Percentiles rank a stretch among this genome's conserved stretches.
Conservation (phyloP, 2,888 invertebrate genomes). For the Sinhomidia bicolor region DNA sequence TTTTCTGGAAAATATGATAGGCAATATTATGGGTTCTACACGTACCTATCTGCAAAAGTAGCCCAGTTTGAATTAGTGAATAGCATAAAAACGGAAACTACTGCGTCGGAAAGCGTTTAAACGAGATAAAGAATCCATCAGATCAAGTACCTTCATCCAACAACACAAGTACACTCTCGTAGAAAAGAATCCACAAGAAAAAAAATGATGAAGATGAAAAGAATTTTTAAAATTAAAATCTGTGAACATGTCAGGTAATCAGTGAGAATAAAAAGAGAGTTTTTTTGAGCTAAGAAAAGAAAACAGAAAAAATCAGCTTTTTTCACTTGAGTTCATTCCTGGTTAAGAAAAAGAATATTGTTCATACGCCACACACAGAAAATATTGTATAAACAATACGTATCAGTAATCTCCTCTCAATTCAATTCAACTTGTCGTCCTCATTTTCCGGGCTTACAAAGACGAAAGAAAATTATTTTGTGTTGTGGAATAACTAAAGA, state of each 20-base stretch:
- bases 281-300: not conserved
- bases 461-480: constrained; percentile 4
- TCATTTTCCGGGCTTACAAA: constrained; percentile 21
- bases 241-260: constrained; percentile 70
- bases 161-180: no score
- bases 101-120: not conserved
- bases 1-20: not conserved
- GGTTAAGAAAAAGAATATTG: constrained; percentile 6
- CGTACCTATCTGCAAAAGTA: not conserved
- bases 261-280: constrained; percentile 45
- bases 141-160: constrained; percentile 35
- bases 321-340: constrained; percentile 39
- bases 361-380: constrained; percentile 38
- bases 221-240: constrained; percentile 64
- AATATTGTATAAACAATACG: constrained; percentile 48
- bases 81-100: not conserved
- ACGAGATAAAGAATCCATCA: constrained; percentile 17
- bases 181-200: not conserved
- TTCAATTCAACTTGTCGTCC: constrained; percentile 38
- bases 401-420: constrained; percentile 35
- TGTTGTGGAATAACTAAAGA: not conserved
- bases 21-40: not conserved
- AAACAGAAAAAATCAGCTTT: constrained; percentile 18
- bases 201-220: constrained; percentile 39
- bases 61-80: constrained; percentile 1